These are phyloP conservation scores for Bujurquina vittata DNA, from an alignment of 2,113 vertebrate genomes.

Conservation along the genomic window DNA sequence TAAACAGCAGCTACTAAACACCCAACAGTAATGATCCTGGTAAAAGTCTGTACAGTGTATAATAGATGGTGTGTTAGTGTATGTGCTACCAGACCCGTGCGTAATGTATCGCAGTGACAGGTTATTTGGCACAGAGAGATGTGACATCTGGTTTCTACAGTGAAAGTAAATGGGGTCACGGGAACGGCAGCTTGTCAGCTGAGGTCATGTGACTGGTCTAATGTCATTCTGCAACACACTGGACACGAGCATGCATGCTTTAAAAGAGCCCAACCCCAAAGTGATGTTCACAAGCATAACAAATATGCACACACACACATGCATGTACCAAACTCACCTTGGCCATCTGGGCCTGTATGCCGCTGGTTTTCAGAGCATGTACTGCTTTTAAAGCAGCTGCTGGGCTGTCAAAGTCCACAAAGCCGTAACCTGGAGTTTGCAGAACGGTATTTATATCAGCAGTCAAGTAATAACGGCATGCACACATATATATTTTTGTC, in stretches of 20 bases:
- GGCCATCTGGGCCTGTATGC: constrained; percentile 99
- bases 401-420: constrained; percentile 99
- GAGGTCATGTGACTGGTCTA: constrained; percentile 69
- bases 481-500: neutral
- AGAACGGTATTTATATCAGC: constrained; percentile 34
- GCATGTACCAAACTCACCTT: constrained; percentile 85
- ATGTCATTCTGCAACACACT: constrained; percentile 57
- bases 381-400: constrained; percentile 97
- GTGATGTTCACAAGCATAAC: constrained; percentile 48
- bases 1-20: constrained; percentile 26
- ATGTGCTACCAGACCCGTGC: constrained; percentile 36
- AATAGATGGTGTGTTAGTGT: constrained; percentile 23
- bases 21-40: constrained; percentile 9
- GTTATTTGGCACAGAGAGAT: constrained; percentile 65
- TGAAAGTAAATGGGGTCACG: constrained; percentile 76
- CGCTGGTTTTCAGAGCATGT: constrained; percentile 94
- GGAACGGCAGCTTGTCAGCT: constrained; percentile 72
- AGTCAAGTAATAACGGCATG: neutral
- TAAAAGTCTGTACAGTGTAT: constrained; percentile 10
- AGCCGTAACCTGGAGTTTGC: constrained; percentile 91
- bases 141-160: constrained; percentile 74
- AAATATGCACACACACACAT: constrained; percentile 39
- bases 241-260: constrained; percentile 24
- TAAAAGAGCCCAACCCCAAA: constrained; percentile 34
- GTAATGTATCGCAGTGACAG: constrained; percentile 47